A percentile compares a stretch with the other conserved stretches of the same genome.
Evolutionary conservation across 1,140 invertebrate genomes (phyloP).

Genomic region (Aphidius ervi): DNA sequence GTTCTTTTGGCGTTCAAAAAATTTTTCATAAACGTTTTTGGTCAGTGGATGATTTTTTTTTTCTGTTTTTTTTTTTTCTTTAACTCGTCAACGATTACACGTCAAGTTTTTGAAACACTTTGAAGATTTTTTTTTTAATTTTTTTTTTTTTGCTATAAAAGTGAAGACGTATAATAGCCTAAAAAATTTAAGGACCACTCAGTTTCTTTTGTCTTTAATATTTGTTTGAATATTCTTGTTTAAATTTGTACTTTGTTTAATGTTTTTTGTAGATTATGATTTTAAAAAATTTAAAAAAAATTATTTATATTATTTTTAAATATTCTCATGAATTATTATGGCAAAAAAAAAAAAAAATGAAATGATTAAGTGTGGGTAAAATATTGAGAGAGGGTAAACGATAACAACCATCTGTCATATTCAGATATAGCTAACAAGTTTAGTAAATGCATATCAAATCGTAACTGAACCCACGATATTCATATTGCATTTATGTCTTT

Average conservation of each 20-base stretch:
- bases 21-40: neutral
- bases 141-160: constrained; percentile 19
- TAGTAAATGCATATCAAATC: constrained; percentile 50
- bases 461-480: constrained; percentile 17
- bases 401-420: constrained; percentile 48
- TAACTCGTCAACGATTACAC: constrained; percentile 21
- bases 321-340: neutral
- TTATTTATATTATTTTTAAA: neutral
- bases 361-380: constrained; percentile 7
- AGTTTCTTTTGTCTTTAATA: constrained; percentile 3
- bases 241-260: neutral
- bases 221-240: constrained; percentile 4
- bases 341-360: constrained; percentile 10
- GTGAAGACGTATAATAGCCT: constrained; percentile 18
- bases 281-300: no score
- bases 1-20: neutral
- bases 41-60: constrained; percentile 10
- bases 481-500: no score
- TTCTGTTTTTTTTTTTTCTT: neutral
- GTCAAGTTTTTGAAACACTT: no score
- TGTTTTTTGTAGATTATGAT: neutral
- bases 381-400: constrained; percentile 21
- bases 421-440: constrained; percentile 43
- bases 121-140: neutral
- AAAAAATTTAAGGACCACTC: neutral